Evolutionary conservation across 2,113 vertebrate species (phyloP).

Genomic region (Microcebus griseorufus): DNA sequence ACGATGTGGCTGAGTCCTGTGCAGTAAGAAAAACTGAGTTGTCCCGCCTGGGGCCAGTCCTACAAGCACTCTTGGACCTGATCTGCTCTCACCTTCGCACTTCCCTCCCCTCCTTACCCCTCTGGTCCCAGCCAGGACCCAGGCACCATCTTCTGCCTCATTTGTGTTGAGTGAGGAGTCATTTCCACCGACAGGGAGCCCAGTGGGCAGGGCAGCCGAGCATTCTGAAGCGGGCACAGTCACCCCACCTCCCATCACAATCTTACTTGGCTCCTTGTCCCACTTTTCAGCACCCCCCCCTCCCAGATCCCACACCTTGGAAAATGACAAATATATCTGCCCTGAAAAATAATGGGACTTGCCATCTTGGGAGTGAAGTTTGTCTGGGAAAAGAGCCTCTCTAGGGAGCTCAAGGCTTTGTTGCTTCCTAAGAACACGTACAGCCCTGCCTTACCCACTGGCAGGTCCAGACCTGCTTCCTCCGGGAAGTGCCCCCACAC

Average conservation of each 20-base stretch:
- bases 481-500: background rate
- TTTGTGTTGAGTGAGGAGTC: background rate
- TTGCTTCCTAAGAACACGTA: background rate
- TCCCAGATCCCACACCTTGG: background rate
- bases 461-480: constrained; percentile 16
- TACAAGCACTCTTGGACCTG: background rate
- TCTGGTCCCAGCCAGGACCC: background rate
- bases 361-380: background rate
- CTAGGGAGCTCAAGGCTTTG: background rate
- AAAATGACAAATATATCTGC: background rate
- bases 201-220: background rate
- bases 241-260: accelerated
- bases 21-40: background rate
- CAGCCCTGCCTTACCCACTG: background rate
- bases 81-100: background rate
- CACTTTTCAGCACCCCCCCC: background rate
- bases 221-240: background rate
- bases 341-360: background rate
- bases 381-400: background rate
- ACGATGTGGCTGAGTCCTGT: background rate
- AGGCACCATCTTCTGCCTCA: background rate
- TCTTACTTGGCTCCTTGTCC: background rate
- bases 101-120: background rate
- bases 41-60: background rate
- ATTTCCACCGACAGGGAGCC: background rate